Percentiles rank a stretch among this genome's conserved stretches.
These are phyloP conservation scores for Enteromius mattozi DNA, from an alignment of 2,797 vertebrate genomes.

Conservation along the genomic window DNA sequence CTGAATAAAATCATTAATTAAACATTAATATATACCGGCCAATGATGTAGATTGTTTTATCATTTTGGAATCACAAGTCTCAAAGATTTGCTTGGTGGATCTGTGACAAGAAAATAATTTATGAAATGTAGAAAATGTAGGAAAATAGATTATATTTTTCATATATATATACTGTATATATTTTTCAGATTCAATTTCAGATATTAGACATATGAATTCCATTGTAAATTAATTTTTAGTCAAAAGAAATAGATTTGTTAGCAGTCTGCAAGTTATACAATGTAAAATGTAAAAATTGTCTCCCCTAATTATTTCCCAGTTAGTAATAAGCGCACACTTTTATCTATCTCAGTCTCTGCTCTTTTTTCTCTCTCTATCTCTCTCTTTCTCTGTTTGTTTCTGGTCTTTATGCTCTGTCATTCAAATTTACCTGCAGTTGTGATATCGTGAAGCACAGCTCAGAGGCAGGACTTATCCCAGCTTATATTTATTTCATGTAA, in stretches of 20 bases:
- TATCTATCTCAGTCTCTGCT: slow-evolving; percentile 2
- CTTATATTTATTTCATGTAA: slow-evolving; percentile 79
- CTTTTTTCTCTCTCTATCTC: slow-evolving; percentile 1
- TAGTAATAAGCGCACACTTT: background rate
- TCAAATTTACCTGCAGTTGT: slow-evolving; percentile 81
- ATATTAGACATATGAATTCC: background rate
- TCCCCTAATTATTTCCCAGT: slow-evolving; percentile 10
- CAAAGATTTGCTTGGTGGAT: background rate
- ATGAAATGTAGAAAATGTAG: background rate
- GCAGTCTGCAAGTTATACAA: background rate
- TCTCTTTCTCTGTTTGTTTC: slow-evolving; percentile 64
- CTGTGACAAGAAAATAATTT: background rate
- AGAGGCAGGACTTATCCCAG: slow-evolving; percentile 75
- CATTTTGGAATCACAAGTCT: background rate
- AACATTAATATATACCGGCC: background rate
- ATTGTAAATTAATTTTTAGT: background rate
- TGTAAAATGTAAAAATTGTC: background rate
- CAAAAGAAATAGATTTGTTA: background rate
- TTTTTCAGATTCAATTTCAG: background rate
- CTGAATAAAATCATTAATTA: background rate
- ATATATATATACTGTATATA: too few species aligned
- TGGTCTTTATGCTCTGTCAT: slow-evolving; percentile 75
- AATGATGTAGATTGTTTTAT: background rate
- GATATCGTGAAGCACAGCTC: slow-evolving; percentile 68
- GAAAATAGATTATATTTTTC: background rate